These are phyloP conservation scores for Sus cebifrons DNA, from an alignment of 2,797 vertebrate species.

Conservation along the genomic window DNA sequence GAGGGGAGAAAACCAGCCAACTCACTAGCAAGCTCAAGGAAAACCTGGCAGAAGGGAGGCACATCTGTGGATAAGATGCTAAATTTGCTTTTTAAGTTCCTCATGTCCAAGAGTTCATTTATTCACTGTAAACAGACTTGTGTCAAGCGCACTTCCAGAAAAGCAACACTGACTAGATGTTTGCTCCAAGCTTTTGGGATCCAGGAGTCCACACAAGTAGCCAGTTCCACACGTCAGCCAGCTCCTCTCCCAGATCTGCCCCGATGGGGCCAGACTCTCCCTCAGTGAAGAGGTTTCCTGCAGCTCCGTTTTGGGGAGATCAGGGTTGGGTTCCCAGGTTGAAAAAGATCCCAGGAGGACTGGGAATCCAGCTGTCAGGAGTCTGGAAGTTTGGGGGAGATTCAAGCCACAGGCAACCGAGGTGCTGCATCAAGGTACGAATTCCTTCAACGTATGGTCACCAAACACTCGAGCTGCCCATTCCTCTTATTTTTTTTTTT, in stretches of 20 bases:
- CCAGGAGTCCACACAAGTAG: too few relatives aligned
- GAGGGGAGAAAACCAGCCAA: not conserved
- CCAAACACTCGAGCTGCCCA: not conserved
- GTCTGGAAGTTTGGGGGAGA: not conserved
- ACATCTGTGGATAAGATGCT: not conserved
- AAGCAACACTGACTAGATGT: not conserved
- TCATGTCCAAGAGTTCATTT: not conserved
- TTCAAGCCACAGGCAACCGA: not conserved
- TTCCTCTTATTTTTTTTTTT: not conserved
- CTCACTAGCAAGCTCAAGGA: not conserved
- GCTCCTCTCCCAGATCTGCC: not conserved
- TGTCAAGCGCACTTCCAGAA: not conserved
- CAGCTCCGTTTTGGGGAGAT: not conserved
- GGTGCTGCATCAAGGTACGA: not conserved
- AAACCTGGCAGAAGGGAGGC: not conserved
- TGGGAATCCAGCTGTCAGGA: not conserved
- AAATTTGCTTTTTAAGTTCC: not conserved
- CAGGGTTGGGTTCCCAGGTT: not conserved
- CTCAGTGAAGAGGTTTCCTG: not conserved
- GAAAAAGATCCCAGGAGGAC: not conserved
- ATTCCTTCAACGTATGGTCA: not conserved
- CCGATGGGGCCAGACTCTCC: not conserved
- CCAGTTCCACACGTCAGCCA: not conserved
- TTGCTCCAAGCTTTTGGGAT: not conserved
- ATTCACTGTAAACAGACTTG: not conserved